Evolutionary conservation across 1,140 invertebrate species (phyloP), one percentile per base, ranked within the genome.

Genomic region (Daktulosphaira vitifoliae): DNA sequence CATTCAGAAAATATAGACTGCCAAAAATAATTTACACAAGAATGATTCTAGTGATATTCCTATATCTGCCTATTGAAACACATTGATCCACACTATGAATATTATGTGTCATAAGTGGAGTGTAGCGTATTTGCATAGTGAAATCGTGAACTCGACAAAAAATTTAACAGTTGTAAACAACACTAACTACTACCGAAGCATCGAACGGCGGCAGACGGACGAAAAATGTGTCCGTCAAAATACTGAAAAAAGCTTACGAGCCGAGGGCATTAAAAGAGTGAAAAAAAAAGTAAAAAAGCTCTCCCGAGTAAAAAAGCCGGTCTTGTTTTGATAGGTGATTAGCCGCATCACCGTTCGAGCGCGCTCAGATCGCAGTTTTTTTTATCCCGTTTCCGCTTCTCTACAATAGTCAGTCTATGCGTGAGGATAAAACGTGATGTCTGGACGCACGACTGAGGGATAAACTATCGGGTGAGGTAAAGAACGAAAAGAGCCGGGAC

Each of bases 271-370:
- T 48, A 20, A 20, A 62, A 62, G 18, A 62, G 18, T 18, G 42
- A 39, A 53, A 44, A 44, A 42, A 13, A 23, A 3, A 26, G 29
- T 16, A 18, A 44, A 59, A 59, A 44, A 44, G 25, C 39, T 16
- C 42, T 33, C n/a, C 8, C n/a, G 22, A 16, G 23, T 44, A 48
- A 62, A 62, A 56, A 62, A 48, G 56, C 56, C 56, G 56, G 42
- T 62, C 16, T 48, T 48, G 56, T 62, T 46, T 62, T 62, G n/a
- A 33, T 62, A 59, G 56, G 11, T 62, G 56, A 48, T 48, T 62
- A 39, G 56, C n/a, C 16, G 25, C 18, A 16, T 33, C 3, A 39
- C 42, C 56, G 56, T 16, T n/a, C 23, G 56, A 25, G 25, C 39
- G 56, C 56, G 56, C 56, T 62, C 38, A 23, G 42, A 4, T 59